Conservation (phyloP, 35 echinoderm and acorn worm species). For the Stichopus chloronotus region DNA sequence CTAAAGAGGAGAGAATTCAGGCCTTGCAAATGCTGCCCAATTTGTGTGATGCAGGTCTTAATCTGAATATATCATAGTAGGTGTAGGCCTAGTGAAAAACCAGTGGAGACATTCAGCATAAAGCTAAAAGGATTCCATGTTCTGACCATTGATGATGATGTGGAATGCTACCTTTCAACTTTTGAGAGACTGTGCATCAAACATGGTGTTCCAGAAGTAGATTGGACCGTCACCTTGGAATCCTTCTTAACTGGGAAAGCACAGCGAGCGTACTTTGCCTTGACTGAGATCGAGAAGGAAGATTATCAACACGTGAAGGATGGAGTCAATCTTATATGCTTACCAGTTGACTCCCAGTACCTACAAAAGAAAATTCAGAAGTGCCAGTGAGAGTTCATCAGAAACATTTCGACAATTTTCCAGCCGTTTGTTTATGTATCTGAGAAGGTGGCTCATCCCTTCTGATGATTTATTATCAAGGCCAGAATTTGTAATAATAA, state of each 20-base stretch:
- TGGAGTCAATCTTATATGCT: conserved; percentile 23
- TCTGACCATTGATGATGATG: neutral
- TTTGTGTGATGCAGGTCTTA: neutral
- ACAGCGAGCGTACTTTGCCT: conserved; percentile 23
- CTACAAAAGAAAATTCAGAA: conserved; percentile 33
- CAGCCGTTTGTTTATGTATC: conserved; percentile 18
- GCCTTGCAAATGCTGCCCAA: conserved; percentile 29
- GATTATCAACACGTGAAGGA: conserved; percentile 26
- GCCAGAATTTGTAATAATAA: conserved; percentile 5
- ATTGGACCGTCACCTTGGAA: conserved; percentile 1
- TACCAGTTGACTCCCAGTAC: neutral
- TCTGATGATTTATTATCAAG: conserved; percentile 9
- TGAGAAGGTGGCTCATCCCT: conserved; percentile 3
- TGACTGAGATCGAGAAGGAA: neutral
- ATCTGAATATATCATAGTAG: neutral
- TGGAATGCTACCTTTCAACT: conserved; percentile 13
- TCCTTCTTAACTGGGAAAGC: neutral
- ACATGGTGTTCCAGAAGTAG: neutral
- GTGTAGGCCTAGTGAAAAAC: neutral
- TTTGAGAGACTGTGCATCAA: conserved; percentile 41
- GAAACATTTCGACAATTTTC: conserved; percentile 36
- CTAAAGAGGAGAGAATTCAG: conserved; percentile 8
- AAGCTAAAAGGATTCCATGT: neutral
- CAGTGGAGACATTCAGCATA: neutral
- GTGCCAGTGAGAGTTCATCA: neutral